A percentile compares a stretch with the other conserved stretches of the same genome.
Conservation (phyloP, 2,113 vertebrate species). For the Paradisaea rubra region DNA sequence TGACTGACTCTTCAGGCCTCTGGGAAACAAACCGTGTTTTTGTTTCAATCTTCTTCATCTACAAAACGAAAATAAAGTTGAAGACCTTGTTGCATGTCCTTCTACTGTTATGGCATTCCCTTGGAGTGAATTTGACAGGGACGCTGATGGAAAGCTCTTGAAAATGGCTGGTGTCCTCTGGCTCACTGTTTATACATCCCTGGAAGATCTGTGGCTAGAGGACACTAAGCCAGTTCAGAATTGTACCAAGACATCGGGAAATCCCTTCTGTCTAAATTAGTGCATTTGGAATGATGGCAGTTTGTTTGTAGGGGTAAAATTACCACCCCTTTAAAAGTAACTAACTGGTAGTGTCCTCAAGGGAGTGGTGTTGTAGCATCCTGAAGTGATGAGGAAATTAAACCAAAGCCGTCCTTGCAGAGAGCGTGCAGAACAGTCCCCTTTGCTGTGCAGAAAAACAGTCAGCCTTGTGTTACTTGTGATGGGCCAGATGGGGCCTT, state of each 20-base stretch:
- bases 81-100: not conserved
- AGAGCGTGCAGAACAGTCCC: not conserved
- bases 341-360: not conserved
- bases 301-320: not conserved
- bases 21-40: rapidly evolving
- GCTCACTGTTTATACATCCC: not conserved
- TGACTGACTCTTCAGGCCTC: not conserved
- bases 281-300: not conserved
- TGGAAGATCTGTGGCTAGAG: not conserved
- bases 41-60: not conserved
- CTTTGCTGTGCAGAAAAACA: not conserved
- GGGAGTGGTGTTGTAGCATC: not conserved
- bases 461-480: not conserved
- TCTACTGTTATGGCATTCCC: not conserved
- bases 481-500: not conserved
- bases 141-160: not conserved
- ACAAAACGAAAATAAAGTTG: not conserved
- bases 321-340: not conserved
- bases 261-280: not conserved
- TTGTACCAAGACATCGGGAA: not conserved
- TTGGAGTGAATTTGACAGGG: not conserved
- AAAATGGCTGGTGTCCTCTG: not conserved
- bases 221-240: not conserved
- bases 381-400: not conserved
- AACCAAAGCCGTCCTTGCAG: not conserved